Evolutionary conservation across 2,888 invertebrate species (phyloP), one percentile per base, ranked within the genome.

Genomic region (Acleris emargana): DNA sequence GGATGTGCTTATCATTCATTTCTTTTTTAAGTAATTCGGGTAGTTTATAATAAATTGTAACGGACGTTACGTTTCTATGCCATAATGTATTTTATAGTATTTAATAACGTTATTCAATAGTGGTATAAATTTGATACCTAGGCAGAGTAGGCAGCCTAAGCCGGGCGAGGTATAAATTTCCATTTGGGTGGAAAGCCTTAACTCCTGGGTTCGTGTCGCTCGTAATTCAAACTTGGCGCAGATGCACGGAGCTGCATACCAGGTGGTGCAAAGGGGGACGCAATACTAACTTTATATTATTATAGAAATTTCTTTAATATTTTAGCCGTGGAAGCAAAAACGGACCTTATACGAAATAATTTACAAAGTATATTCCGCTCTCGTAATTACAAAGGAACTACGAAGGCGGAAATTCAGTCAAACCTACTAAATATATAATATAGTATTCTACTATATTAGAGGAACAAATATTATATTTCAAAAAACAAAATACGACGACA

Each of bases 141-240:
- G 60, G 49, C 53, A 60, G 63, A 61, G 57, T 60, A 66, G 60
- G 49, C 53, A 60, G 63, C 62, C 67, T 70, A 73, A 75, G 75
- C 75, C 73, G 76, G 77, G 78, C 73, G 73, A 72, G 78, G 75
- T 78, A 85, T 88, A 87, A 86, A 87, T 87, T 84, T 84, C 76
- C 81, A 84, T 87, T 84, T 82, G 81, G 81, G 78, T 76, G 75
- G 79, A 80, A 78, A 79, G 81, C 59, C 78, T 76, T 72, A 45
- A 77, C 79, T 80, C 82, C 80, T 77, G 72, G 62, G 72, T 76
- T 75, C 70, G 67, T 43, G 50, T 67, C 68, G 77, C 76, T 77
- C 84, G 78, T 88, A 85, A 84, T 75, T 88, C 86, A 87, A 79
- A 82, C 76, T 78, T 79, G 75, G 76, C 81, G 76, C 78, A 80